Conservation (phyloP, 2,888 invertebrate genomes). For the Euplagia quadripunctaria region DNA sequence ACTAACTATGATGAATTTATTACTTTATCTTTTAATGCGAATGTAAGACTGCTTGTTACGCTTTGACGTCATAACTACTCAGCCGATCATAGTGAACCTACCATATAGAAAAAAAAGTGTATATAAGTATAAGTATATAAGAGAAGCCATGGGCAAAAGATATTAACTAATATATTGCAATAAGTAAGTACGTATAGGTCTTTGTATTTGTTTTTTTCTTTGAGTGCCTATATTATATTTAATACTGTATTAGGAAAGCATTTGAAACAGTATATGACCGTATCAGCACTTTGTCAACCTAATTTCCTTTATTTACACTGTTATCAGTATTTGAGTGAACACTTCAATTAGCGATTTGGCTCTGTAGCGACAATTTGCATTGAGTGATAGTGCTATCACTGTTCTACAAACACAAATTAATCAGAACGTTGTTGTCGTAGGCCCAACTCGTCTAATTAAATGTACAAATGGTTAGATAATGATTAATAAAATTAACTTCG, state of each 20-base stretch:
- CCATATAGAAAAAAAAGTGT: not conserved
- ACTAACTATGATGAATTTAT: not conserved
- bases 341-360: conserved; percentile 78
- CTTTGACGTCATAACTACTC: not conserved
- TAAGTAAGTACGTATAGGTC: too few species aligned
- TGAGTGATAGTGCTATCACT: conserved; percentile 75
- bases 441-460: conserved; percentile 52
- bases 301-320: conserved; percentile 12
- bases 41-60: not conserved
- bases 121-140: too few species aligned
- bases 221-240: not conserved
- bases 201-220: too few species aligned
- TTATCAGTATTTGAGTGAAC: conserved; percentile 53
- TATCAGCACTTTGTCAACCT: conserved; percentile 1
- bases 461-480: conserved; percentile 53
- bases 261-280: not conserved
- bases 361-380: conserved; percentile 81
- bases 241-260: not conserved
- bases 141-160: too few species aligned
- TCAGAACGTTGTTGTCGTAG: conserved; percentile 70
- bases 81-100: not conserved
- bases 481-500: conserved; percentile 26
- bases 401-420: conserved; percentile 67
- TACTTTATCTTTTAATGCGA: not conserved
- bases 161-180: too few species aligned